Conservation (phyloP, 2,888 invertebrate genomes). For the Euplexia lucipara region DNA sequence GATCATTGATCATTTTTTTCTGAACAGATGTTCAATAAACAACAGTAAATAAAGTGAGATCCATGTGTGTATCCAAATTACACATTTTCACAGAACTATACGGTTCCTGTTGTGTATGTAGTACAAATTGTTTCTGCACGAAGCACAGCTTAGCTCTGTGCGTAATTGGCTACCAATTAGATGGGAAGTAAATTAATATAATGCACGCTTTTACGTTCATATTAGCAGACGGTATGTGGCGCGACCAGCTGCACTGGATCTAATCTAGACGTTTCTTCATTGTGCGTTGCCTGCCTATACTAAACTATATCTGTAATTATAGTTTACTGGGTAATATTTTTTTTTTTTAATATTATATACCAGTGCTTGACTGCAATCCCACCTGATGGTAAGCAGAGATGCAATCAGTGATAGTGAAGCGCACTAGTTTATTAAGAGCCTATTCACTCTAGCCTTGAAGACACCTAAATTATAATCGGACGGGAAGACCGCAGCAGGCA, state of each 20-base stretch:
- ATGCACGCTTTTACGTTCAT: conserved; percentile 75
- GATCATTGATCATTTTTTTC: too few relatives aligned
- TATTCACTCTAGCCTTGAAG: too few relatives aligned
- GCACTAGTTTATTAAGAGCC: too few relatives aligned
- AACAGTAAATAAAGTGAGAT: neutral
- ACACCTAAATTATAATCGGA: too few relatives aligned
- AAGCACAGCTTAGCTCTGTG: conserved; percentile 51
- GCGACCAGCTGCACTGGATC: conserved; percentile 63
- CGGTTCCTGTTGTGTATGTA: conserved; percentile 32
- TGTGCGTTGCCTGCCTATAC: conserved; percentile 23
- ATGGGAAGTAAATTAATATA: conserved; percentile 65
- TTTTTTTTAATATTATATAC: too few relatives aligned
- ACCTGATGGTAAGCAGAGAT: too few relatives aligned
- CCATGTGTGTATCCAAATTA: conserved; percentile 13
- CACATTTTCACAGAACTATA: conserved; percentile 15
- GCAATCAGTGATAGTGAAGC: too few relatives aligned
- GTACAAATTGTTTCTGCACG: conserved; percentile 46
- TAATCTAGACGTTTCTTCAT: conserved; percentile 60
- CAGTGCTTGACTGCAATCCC: too few relatives aligned
- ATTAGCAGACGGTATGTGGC: conserved; percentile 77
- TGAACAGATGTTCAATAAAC: neutral
- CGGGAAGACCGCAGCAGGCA: too few relatives aligned
- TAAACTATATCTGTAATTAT: conserved; percentile 37
- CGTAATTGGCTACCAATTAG: conserved; percentile 76
- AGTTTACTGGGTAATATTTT: conserved; percentile 19